Evolutionary conservation across 2,888 invertebrate genomes (phyloP).

Genomic region (Agriopis leucophaearia): DNA sequence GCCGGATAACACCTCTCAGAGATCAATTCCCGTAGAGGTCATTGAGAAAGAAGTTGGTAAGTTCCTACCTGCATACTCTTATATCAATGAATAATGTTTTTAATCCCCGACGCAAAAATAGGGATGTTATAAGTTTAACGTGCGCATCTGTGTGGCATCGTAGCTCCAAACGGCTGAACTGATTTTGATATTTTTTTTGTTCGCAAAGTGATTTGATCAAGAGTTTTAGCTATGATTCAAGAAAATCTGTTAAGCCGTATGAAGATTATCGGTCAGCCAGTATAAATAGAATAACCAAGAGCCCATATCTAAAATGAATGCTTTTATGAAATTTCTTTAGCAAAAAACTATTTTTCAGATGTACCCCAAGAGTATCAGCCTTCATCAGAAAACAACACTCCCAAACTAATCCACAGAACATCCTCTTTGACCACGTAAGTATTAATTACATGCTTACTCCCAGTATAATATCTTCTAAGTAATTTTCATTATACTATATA

Average conservation of each 20-base stretch:
- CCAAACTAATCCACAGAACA: conserved; percentile 87
- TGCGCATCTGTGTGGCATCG: too few relatives aligned
- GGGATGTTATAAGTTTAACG: too few relatives aligned
- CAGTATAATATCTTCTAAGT: neutral
- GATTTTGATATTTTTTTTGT: too few relatives aligned
- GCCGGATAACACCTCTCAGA: conserved; percentile 64
- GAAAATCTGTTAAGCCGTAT: too few relatives aligned
- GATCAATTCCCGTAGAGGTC: conserved; percentile 72
- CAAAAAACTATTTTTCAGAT: conserved; percentile 55
- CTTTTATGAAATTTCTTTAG: too few relatives aligned
- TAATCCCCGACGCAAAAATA: too few relatives aligned
- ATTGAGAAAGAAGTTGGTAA: conserved; percentile 75
- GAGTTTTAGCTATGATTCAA: too few relatives aligned
- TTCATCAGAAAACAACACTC: conserved; percentile 62
- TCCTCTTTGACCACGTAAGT: conserved; percentile 86
- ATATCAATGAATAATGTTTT: neutral
- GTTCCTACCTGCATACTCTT: conserved; percentile 39
- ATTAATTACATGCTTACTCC: neutral
- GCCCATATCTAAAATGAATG: too few relatives aligned
- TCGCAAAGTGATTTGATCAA: too few relatives aligned
- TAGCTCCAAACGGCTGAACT: too few relatives aligned
- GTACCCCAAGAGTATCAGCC: conserved; percentile 66
- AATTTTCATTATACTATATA: neutral
- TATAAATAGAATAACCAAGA: too few relatives aligned
- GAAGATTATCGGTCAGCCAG: too few relatives aligned